Conservation (phyloP, 1,140 invertebrate species). For the Arion vulgaris region DNA sequence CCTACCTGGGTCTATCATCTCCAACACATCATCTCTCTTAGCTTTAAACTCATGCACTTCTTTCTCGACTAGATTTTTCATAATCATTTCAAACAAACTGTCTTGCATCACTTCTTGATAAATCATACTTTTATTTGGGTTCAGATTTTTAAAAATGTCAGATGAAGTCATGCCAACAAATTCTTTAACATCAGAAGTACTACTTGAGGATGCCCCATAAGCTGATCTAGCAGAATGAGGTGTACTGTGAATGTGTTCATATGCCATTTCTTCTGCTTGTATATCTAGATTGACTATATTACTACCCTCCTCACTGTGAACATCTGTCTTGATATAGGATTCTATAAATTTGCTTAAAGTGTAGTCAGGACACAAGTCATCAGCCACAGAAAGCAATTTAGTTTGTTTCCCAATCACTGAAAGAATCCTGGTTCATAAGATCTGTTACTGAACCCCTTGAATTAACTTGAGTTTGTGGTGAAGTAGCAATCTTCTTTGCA, state of each 20-base stretch:
- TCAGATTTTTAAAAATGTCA: background rate
- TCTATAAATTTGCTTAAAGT: background rate
- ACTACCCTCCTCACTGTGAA: background rate
- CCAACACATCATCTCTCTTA: background rate
- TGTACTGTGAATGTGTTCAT: background rate
- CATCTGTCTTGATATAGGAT: background rate
- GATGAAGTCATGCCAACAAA: background rate
- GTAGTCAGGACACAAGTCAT: background rate
- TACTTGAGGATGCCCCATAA: background rate
- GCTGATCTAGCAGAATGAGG: background rate
- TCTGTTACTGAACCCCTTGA: background rate
- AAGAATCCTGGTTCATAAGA: background rate
- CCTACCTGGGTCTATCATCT: background rate
- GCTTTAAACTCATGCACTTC: background rate
- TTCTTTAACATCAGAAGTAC: background rate
- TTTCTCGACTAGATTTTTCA: background rate
- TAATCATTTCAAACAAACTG: conserved; percentile 3
- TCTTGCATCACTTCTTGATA: background rate
- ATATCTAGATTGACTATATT: background rate
- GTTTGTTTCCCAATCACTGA: background rate
- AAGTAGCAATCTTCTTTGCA: background rate
- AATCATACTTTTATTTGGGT: background rate
- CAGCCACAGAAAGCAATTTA: background rate
- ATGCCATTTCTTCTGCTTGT: background rate
- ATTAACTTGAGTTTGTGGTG: background rate